A percentile compares a stretch with the other conserved stretches of the same genome.
phyloP scores from a whole-genome alignment of 2,888 invertebrate species.

The Platycheirus rosarum region DNA sequence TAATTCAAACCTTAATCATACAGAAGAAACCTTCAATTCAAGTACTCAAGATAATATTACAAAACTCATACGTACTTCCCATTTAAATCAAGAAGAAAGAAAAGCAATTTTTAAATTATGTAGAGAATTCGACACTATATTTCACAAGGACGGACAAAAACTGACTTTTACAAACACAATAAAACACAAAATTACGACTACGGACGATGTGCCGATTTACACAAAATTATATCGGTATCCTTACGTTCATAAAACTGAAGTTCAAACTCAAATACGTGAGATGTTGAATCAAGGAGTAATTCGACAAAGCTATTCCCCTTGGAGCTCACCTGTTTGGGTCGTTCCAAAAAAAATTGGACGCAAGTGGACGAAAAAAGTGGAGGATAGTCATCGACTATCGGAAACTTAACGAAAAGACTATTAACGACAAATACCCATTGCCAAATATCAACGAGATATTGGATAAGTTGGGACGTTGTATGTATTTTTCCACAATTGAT shows the following conservation, averaged over 20 bases:
- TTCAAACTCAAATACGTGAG: background rate
- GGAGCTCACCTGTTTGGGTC: constrained; percentile 28
- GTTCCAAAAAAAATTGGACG: constrained; percentile 4
- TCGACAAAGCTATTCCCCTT: background rate
- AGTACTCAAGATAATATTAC: no score
- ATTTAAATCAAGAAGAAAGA: constrained; percentile 5
- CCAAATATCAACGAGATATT: no score
- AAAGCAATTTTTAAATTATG: background rate
- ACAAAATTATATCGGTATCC: background rate
- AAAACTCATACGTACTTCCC: background rate
- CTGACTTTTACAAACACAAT: constrained; percentile 9
- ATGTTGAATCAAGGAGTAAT: constrained; percentile 13
- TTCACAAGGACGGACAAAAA: constrained; percentile 3
- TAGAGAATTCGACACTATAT: background rate
- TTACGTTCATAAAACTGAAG: constrained; percentile 1
- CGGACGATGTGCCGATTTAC: no score
- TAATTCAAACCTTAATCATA: no score
- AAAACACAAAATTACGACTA: background rate
- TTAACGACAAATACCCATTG: no score
- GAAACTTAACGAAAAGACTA: no score
- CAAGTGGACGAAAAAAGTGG: background rate
- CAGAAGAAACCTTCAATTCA: no score
- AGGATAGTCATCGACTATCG: no score
- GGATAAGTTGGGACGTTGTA: no score
- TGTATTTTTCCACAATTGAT: background rate